phyloP scores from a whole-genome alignment of 2,888 invertebrate genomes.

The Tetranychus truncatus region DNA sequence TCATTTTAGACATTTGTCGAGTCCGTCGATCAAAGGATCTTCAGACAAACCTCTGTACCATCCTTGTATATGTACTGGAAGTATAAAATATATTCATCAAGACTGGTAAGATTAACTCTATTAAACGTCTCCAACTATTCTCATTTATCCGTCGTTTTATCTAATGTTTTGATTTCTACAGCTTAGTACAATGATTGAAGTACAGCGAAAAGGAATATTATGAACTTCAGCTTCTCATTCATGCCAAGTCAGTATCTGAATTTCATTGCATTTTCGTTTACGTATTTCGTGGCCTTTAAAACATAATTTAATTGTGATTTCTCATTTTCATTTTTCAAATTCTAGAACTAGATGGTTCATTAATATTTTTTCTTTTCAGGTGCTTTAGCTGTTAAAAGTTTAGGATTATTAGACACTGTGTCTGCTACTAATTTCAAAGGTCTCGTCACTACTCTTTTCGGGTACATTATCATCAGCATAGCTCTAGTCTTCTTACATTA shows the following conservation, averaged over 20 bases:
- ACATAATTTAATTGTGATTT: background rate
- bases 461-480: constrained; percentile 76
- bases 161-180: constrained; percentile 25
- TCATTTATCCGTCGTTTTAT: background rate
- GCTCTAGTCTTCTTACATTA: constrained; percentile 63
- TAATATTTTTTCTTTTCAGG: constrained; percentile 92
- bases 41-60: constrained; percentile 84
- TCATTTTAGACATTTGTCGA: constrained; percentile 62
- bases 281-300: background rate
- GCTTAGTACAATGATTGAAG: constrained; percentile 95
- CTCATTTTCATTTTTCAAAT: constrained; percentile 39
- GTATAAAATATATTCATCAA: constrained; percentile 97
- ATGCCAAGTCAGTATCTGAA: constrained; percentile 53
- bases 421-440: constrained; percentile 60
- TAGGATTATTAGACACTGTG: constrained; percentile 44
- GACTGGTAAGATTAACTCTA: constrained; percentile 43
- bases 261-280: background rate
- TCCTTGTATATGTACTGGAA: constrained; percentile 96
- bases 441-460: constrained; percentile 70
- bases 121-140: constrained; percentile 2
- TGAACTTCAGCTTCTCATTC: constrained; percentile 91
- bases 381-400: constrained; percentile 52
- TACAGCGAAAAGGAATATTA: constrained; percentile 97
- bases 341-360: constrained; percentile 82
- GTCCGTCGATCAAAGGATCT: constrained; percentile 83